phyloP scores from a whole-genome alignment of 2,113 vertebrate genomes.

The Poecilia latipinna region DNA sequence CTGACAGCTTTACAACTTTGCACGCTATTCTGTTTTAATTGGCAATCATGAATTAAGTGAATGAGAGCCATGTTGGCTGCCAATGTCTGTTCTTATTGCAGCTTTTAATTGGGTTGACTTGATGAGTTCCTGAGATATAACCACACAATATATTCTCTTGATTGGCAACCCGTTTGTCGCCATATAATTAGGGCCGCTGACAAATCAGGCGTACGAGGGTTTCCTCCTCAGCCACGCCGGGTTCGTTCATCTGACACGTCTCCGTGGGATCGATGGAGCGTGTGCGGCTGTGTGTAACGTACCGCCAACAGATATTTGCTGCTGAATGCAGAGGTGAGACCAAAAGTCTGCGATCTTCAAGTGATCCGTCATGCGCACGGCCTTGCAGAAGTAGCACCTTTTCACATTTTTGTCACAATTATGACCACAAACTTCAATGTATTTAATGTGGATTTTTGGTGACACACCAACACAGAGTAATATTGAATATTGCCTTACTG shows the following conservation, averaged over 20 bases:
- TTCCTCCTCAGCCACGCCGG: slow-evolving; percentile 41
- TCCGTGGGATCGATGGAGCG: slow-evolving; percentile 11
- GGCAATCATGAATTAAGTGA: slow-evolving; percentile 85
- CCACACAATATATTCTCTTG: slow-evolving; percentile 80
- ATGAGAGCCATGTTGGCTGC: slow-evolving; percentile 72
- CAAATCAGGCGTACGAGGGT: slow-evolving; percentile 63
- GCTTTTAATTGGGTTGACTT: slow-evolving; percentile 84
- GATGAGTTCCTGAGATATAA: slow-evolving; percentile 82
- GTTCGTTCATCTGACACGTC: slow-evolving; percentile 31
- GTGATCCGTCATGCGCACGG: neutral
- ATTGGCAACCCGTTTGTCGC: slow-evolving; percentile 83
- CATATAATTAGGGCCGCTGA: slow-evolving; percentile 77
- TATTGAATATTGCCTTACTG: no score
- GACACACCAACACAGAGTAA: neutral
- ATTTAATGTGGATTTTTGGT: neutral
- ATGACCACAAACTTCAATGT: no score
- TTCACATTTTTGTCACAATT: neutral
- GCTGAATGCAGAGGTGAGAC: neutral
- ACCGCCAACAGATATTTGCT: slow-evolving; percentile 7
- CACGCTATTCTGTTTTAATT: slow-evolving; percentile 82
- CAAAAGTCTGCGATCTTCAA: slow-evolving; percentile 5
- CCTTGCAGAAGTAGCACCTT: neutral
- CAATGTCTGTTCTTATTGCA: slow-evolving; percentile 72
- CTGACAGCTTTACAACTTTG: slow-evolving; percentile 82
- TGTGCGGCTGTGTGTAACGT: neutral